Percentiles rank a stretch among this genome's conserved stretches.
Conservation (phyloP, 2,797 vertebrate genomes). For the Meriones psammophilus region DNA sequence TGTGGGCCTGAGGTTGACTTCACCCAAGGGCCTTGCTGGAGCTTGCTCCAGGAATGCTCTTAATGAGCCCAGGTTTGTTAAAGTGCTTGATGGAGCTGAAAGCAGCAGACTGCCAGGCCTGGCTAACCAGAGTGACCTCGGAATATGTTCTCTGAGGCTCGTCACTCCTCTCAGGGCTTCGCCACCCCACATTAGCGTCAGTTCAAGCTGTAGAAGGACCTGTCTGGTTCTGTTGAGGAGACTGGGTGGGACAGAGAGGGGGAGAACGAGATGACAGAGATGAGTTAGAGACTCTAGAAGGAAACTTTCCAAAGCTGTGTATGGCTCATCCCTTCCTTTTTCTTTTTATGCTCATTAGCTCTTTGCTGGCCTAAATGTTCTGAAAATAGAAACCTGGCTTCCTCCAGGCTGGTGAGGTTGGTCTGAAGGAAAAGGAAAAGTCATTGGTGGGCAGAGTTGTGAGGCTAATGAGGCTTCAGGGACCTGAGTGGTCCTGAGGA, state of each 20-base stretch:
- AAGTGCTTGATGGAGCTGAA: neutral
- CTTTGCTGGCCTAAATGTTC: constrained; percentile 38
- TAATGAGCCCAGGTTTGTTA: neutral
- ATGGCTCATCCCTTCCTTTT: neutral
- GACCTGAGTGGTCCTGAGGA: neutral
- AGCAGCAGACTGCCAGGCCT: neutral
- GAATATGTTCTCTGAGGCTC: constrained; percentile 8
- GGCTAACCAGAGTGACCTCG: neutral
- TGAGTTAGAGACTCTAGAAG: neutral
- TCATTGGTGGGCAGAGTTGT: neutral
- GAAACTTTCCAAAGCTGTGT: constrained; percentile 1
- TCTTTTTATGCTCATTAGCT: constrained; percentile 21
- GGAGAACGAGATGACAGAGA: neutral
- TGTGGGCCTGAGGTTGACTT: neutral
- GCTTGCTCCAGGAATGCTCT: neutral
- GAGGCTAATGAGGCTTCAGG: neutral
- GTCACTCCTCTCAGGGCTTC: neutral
- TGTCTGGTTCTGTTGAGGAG: neutral
- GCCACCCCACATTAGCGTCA: neutral
- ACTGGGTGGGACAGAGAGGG: too few species aligned
- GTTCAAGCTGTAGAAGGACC: neutral
- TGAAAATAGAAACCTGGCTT: constrained; percentile 66
- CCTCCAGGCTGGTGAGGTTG: neutral
- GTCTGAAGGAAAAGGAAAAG: constrained; percentile 1
- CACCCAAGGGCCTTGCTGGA: neutral